These are phyloP conservation scores for Mesorhabditis belari DNA, from an alignment of 2,888 invertebrate species.

Conservation along the genomic window DNA sequence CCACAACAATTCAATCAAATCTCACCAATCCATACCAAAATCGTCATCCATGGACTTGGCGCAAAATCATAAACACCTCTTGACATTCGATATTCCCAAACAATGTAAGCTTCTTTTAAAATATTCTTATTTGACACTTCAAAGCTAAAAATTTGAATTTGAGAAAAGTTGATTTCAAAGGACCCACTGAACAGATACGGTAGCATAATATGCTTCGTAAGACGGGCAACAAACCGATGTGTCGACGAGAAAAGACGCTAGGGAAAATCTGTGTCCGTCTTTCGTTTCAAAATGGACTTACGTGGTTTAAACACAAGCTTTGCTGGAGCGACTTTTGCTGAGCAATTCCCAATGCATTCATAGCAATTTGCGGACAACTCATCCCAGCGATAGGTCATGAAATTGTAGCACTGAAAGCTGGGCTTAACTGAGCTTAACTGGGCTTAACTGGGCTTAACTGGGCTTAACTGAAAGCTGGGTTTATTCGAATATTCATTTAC, in stretches of 20 bases:
- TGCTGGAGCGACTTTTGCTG: background rate
- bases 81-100: background rate
- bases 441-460: too few species aligned
- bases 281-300: background rate
- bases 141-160: background rate
- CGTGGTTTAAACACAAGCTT: background rate
- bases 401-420: background rate
- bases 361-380: background rate
- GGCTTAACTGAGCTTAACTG: too few species aligned
- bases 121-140: background rate
- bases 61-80: background rate
- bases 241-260: background rate
- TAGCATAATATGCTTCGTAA: background rate
- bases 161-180: background rate
- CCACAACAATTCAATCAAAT: background rate
- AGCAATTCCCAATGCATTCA: background rate
- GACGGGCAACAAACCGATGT: background rate
- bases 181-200: background rate
- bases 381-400: background rate
- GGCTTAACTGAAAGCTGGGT: too few species aligned
- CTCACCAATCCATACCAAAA: background rate
- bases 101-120: background rate
- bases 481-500: background rate
- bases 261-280: too few species aligned
- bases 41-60: background rate